These are phyloP conservation scores for Nycticryphes semicollaris DNA, from an alignment of 2,113 vertebrate genomes.

Conservation along the genomic window DNA sequence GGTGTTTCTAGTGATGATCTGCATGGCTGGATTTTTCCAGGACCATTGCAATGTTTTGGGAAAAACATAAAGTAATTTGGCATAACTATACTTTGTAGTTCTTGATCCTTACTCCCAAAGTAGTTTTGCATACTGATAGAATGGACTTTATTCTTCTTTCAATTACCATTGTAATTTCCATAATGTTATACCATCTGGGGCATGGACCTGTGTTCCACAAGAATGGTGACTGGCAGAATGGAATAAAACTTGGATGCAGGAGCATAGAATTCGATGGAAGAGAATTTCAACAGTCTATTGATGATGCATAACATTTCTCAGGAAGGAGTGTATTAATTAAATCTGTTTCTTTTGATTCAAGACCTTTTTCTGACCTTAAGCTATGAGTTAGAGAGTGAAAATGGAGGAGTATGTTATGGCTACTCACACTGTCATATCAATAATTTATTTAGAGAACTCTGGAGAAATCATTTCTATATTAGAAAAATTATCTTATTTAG, in stretches of 20 bases:
- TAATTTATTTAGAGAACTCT: background rate
- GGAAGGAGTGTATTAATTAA: background rate
- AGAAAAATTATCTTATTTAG: background rate
- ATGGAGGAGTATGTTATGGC: background rate
- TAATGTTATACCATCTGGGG: background rate
- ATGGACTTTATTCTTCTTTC: background rate
- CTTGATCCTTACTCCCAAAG: background rate
- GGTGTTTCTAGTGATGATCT: background rate
- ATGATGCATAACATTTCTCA: background rate
- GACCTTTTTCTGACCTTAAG: background rate
- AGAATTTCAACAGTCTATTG: background rate
- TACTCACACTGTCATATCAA: background rate
- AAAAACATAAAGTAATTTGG: background rate
- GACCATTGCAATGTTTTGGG: background rate
- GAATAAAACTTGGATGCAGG: background rate
- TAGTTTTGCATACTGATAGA: background rate
- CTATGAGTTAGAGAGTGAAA: background rate
- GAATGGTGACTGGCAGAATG: rapidly evolving
- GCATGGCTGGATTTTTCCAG: background rate
- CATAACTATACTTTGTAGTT: background rate
- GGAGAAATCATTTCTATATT: background rate
- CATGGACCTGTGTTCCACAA: background rate
- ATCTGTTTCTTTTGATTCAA: background rate
- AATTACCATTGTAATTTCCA: background rate
- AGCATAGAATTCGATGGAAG: background rate